Evolutionary conservation across 2,888 invertebrate species (phyloP).

Genomic region (Cremastinae sp.): DNA sequence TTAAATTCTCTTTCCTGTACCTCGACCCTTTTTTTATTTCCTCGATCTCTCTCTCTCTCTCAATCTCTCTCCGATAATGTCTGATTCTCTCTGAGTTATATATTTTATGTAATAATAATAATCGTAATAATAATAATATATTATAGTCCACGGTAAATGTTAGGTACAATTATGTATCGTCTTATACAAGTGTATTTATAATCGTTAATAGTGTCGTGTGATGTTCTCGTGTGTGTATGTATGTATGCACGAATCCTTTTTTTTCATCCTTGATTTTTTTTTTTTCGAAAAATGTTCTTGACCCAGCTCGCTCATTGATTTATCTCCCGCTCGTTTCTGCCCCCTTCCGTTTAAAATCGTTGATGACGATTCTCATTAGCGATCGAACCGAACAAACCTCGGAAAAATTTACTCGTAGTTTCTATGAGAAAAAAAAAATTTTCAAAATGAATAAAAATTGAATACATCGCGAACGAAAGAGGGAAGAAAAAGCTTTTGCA

Average conservation of each 20-base stretch:
- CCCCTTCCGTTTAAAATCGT: constrained; percentile 21
- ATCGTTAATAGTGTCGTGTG: constrained; percentile 52
- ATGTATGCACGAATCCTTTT: constrained; percentile 18
- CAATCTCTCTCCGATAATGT: constrained; percentile 41
- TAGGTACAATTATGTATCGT: constrained; percentile 62
- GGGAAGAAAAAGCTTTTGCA: constrained; percentile 47
- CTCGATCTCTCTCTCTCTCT: not conserved
- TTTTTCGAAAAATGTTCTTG: constrained; percentile 20
- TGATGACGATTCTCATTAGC: not conserved
- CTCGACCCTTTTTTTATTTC: constrained; percentile 20
- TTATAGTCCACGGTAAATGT: constrained; percentile 62
- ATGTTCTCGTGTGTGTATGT: constrained; percentile 35
- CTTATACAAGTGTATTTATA: constrained; percentile 62
- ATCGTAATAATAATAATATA: constrained; percentile 52
- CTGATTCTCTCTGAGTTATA: constrained; percentile 51
- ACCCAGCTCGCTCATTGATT: constrained; percentile 36
- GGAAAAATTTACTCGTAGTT: not conserved
- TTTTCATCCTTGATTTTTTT: not conserved
- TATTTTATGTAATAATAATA: constrained; percentile 39
- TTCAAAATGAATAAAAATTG: not conserved
- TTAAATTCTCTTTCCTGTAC: constrained; percentile 16
- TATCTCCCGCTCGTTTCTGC: constrained; percentile 41
- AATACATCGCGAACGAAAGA: constrained; percentile 41
- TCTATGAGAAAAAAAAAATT: constrained; percentile 12
- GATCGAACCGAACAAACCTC: not conserved